Evolutionary conservation across 2,113 vertebrate species (phyloP).

Genomic region (Trogon surrucura): DNA sequence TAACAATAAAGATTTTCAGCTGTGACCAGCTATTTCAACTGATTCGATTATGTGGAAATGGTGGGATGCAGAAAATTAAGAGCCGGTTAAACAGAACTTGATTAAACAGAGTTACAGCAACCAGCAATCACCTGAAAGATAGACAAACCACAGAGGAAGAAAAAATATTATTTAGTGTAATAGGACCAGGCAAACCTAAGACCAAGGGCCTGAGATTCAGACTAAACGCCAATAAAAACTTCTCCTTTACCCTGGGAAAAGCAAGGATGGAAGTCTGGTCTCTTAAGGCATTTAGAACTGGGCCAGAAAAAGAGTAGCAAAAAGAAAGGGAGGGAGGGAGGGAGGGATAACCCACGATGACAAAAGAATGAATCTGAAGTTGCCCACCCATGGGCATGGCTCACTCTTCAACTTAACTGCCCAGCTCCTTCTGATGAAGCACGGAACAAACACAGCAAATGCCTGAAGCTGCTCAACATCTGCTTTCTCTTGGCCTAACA

Average conservation of each 20-base stretch:
- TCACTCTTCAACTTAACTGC: background rate
- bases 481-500: background rate
- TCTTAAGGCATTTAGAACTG: background rate
- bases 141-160: conserved; percentile 7
- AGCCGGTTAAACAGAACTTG: conserved; percentile 11
- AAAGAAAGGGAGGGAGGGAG: background rate
- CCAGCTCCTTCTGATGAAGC: background rate
- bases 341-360: background rate
- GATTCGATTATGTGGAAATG: background rate
- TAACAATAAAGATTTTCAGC: conserved; percentile 34
- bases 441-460: background rate
- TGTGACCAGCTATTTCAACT: background rate
- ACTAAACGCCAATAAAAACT: background rate
- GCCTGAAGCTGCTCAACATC: conserved; percentile 17
- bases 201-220: background rate
- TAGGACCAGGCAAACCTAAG: background rate
- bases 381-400: background rate
- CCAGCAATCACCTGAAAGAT: conserved; percentile 37
- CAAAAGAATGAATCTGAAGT: background rate
- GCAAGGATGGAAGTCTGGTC: background rate
- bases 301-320: background rate
- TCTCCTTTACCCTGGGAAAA: background rate
- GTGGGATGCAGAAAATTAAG: conserved; percentile 28
- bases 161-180: background rate
- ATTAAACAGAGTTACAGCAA: conserved; percentile 13